Conservation (phyloP, 2,888 invertebrate genomes). For the Polyommatus iphigenia region DNA sequence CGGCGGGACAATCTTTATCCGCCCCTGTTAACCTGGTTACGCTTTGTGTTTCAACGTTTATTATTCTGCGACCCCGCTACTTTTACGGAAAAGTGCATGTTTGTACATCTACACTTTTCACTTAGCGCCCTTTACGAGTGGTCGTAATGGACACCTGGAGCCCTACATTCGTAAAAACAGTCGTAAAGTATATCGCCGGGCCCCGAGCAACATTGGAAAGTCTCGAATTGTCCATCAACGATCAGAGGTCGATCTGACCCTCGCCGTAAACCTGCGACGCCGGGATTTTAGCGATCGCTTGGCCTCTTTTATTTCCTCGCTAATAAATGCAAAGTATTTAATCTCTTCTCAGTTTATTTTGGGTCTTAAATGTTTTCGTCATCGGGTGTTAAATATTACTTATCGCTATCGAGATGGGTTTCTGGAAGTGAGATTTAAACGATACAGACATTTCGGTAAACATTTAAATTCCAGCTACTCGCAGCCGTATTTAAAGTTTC, state of each 20-base stretch:
- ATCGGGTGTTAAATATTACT: constrained; percentile 15
- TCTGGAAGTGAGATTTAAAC: not conserved
- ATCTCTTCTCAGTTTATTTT: not conserved
- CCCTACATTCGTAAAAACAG: constrained; percentile 18
- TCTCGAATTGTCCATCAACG: constrained; percentile 78
- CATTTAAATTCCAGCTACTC: not conserved
- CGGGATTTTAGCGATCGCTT: constrained; percentile 16
- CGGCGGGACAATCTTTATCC: constrained; percentile 20
- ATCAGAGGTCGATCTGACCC: constrained; percentile 70
- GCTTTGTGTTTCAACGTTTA: constrained; percentile 22
- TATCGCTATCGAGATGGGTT: not conserved
- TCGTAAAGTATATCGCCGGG: constrained; percentile 32
- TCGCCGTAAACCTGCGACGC: constrained; percentile 66
- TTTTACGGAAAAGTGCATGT: not conserved
- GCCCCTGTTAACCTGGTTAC: constrained; percentile 26
- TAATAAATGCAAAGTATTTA: constrained; percentile 13
- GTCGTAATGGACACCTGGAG: constrained; percentile 29
- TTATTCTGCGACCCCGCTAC: constrained; percentile 3
- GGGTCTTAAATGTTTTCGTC: constrained; percentile 2
- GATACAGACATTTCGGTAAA: not conserved
- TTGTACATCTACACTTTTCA: constrained; percentile 18
- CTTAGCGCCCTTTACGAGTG: constrained; percentile 25
- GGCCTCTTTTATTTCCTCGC: constrained; percentile 4
- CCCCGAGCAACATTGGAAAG: constrained; percentile 54
- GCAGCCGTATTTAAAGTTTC: not conserved